phyloP scores from a whole-genome alignment of 2,888 invertebrate species.

The Drosophila nigricruria region DNA sequence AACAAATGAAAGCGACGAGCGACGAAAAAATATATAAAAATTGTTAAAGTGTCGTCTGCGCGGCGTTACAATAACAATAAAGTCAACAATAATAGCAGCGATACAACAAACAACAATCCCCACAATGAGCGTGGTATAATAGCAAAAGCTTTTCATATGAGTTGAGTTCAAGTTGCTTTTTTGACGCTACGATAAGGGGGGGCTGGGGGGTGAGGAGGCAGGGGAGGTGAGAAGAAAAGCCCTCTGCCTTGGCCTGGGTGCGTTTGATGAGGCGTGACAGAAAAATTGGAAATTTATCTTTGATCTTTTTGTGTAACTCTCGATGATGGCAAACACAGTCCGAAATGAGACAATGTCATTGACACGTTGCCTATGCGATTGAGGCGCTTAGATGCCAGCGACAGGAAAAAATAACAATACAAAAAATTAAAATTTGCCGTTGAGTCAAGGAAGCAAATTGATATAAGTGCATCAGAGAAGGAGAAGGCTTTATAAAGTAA shows the following conservation, averaged over 20 bases:
- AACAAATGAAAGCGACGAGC: conserved; percentile 12
- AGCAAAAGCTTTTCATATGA: conserved; percentile 74
- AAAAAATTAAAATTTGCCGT: conserved; percentile 33
- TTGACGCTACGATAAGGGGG: background rate
- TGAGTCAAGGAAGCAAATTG: conserved; percentile 41
- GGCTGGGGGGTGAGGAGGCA: background rate
- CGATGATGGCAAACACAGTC: conserved; percentile 61
- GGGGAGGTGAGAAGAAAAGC: background rate
- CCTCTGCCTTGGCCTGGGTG: conserved; percentile 27
- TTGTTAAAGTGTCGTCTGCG: conserved; percentile 74
- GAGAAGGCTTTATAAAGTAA: background rate
- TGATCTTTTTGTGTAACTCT: conserved; percentile 74
- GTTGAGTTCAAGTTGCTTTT: conserved; percentile 61
- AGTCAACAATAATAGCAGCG: conserved; percentile 70
- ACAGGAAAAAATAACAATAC: conserved; percentile 31
- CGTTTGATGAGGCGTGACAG: conserved; percentile 75
- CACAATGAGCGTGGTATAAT: conserved; percentile 67
- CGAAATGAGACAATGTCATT: conserved; percentile 54
- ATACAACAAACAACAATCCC: conserved; percentile 44
- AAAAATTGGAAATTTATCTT: conserved; percentile 79
- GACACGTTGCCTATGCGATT: conserved; percentile 44
- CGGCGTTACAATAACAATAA: conserved; percentile 76
- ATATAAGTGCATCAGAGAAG: background rate
- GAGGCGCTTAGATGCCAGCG: conserved; percentile 42
- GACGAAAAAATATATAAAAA: conserved; percentile 30